Evolutionary conservation across 2,888 invertebrate species (phyloP), one percentile per base, ranked within the genome.

Genomic region (Branchinecta sandiegonensis): DNA sequence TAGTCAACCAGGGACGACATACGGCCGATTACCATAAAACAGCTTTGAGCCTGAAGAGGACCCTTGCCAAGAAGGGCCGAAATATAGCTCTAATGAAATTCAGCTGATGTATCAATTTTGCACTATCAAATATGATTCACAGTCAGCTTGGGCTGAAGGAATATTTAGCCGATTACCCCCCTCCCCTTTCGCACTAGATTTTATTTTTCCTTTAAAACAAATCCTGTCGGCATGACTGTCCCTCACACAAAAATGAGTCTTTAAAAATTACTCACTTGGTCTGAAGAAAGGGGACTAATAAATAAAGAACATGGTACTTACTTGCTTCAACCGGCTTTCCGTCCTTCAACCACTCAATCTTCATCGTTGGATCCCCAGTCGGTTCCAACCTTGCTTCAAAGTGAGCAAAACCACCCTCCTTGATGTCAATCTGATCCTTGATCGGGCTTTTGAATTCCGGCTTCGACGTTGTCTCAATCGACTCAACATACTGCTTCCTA

Each of bases 331-430:
- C 86, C 64, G 90, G 87, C 72, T 86, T 86, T 70, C 92, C 93
- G 78, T 94, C 92, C 77, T 93, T 91, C 70, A 89, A 83, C 94
- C 94, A 95, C 79, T 93, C 92, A 63, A 94, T 92, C 77, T 83
- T 86, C 75, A 95, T 83, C 66, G 89, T 88, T 7, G 93, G 85
- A 79, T 95, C 95, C 66, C 92, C 93, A 71, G 93, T 83, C 69
- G 95, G 95, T 79, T 94, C 94, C 66, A 95, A 84, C 72, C 94
- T 87, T 73, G 94, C 93, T 82, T 95, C 95, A 76, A 95, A 94
- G 77, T 95, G 94, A 73, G 94, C 93, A 76, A 91, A 93, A 73
- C 92, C 93, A 73, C 93, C 91, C 81, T 95, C 94, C 75, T 88
- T 86, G 75, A 92, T 84, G 76, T 87, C 87, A 68, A 86, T 79